Base-by-base conservation (phyloP, 2,113 vertebrate species). In the Zapus hudsonius region DNA sequence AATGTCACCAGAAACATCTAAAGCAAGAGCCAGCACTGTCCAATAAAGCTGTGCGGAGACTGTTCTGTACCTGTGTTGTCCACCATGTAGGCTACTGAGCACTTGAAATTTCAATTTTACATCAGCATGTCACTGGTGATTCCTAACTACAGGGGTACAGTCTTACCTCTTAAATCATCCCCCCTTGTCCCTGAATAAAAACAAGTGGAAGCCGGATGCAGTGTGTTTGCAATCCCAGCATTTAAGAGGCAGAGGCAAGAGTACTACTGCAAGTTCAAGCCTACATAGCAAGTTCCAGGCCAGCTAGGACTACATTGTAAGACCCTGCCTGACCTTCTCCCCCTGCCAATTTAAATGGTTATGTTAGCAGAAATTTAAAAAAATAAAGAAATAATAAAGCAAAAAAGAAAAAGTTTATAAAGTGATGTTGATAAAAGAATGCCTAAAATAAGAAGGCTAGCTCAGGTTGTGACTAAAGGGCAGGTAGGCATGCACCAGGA, bases 11-110 rank as follows among this genome's bases (percentile, higher is more conserved):
- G 47, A 59, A 80, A 75, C 38, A 59, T 10, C 52, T 69, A 73
- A 73, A n/a, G 47, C 33, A 22, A 93, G 90, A 38, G 55, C 10
- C 40, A 29, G 29, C 16, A 2, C 36, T 17, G 16, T 64, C 69
- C 38, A 61, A 23, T 0, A 12, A 64, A 69, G 22, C 23, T 64
- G n/a, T 12, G 13, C 0, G 42, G 36, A 22, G 22, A 11, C 0
- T 23, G 20, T 20, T 36, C 36, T 16, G 2, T 5, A 63, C 4
- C 16, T 55, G 55, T 33, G 13, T 9, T 73, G 11, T 23, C 74
- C 70, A 15, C 27, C 0, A 7, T 13, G 16, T 0, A 42, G 2
- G 31, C 61, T 27, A 36, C 33, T 40, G 13, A 67, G n/a, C 31
- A 29, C 27, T 13, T 79, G 44, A 64, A 52, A 73, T 13, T 42